A percentile compares a stretch with the other conserved stretches of the same genome.
phyloP scores from a whole-genome alignment of 2,113 vertebrate species.

The Antechinus flavipes region DNA sequence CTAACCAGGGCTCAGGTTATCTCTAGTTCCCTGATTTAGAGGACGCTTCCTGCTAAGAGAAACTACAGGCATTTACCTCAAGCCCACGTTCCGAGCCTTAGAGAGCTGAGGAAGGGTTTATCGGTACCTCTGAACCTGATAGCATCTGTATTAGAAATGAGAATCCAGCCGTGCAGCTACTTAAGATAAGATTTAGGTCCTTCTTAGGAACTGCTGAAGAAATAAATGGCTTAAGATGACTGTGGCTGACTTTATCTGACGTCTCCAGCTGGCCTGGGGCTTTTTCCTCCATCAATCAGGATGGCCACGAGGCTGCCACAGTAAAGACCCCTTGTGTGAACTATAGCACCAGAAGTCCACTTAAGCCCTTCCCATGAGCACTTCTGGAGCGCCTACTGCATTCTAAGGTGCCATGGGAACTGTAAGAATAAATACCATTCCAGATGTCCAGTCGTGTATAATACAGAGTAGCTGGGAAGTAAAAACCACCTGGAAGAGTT shows the following conservation, averaged over 20 bases:
- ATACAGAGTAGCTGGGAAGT: not conserved
- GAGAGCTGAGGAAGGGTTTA: not conserved
- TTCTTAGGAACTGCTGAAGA: slow-evolving; percentile 60
- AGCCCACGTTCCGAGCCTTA: slow-evolving; percentile 13
- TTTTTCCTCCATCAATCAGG: not conserved
- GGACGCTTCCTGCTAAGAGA: slow-evolving; percentile 20
- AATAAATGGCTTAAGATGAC: slow-evolving; percentile 71
- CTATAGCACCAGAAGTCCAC: slow-evolving; percentile 20
- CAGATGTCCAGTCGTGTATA: not conserved
- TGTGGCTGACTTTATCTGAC: slow-evolving; percentile 69
- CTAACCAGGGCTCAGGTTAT: not conserved
- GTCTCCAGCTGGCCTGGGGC: slow-evolving; percentile 59
- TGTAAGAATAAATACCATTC: not conserved
- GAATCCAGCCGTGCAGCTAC: slow-evolving; percentile 35
- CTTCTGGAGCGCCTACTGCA: slow-evolving; percentile 24
- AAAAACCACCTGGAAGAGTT: not conserved
- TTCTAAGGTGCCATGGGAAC: not conserved
- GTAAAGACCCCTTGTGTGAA: slow-evolving; percentile 16
- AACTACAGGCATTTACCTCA: slow-evolving; percentile 45
- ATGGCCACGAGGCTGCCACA: not conserved
- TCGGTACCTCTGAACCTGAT: slow-evolving; percentile 55
- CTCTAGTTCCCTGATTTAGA: not conserved
- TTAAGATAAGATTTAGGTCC: slow-evolving; percentile 69
- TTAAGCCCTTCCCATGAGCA: slow-evolving; percentile 19
- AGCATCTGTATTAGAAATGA: slow-evolving; percentile 77